Evolutionary conservation across 1,140 invertebrate genomes (phyloP).

Genomic region (Matsumurasca onukii): DNA sequence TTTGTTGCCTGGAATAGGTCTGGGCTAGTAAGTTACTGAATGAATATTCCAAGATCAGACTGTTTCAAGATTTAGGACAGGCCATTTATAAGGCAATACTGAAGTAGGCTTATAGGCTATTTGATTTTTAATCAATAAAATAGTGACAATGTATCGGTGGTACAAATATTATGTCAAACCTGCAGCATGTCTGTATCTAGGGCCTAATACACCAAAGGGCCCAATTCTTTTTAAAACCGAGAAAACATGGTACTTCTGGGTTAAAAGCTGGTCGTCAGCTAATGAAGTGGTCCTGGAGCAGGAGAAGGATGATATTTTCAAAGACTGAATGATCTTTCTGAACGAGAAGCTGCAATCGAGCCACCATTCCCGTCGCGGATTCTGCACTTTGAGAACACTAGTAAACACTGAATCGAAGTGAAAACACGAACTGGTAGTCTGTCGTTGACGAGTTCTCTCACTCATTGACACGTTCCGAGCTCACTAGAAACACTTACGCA

Average conservation of each 20-base stretch:
- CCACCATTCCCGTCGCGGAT: slow-evolving; percentile 31
- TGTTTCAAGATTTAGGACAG: too few species aligned
- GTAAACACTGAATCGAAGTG: slow-evolving; percentile 6
- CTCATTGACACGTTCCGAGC: slow-evolving; percentile 26
- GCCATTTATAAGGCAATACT: too few species aligned
- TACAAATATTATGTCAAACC: slow-evolving; percentile 36
- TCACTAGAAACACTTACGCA: not conserved
- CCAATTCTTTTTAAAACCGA: slow-evolving; percentile 42
- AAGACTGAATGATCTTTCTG: slow-evolving; percentile 19
- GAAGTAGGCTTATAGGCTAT: too few species aligned
- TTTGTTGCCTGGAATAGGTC: too few species aligned
- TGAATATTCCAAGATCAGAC: too few species aligned
- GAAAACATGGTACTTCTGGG: slow-evolving; percentile 42
- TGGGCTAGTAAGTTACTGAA: too few species aligned
- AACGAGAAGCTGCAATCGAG: slow-evolving; percentile 14
- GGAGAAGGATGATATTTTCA: slow-evolving; percentile 26
- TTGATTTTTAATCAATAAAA: too few species aligned
- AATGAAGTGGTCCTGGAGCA: slow-evolving; percentile 41
- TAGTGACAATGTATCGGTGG: too few species aligned
- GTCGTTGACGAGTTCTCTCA: slow-evolving; percentile 11
- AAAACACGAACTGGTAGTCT: not conserved
- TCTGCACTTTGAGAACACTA: slow-evolving; percentile 26
- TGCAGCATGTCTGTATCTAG: slow-evolving; percentile 35
- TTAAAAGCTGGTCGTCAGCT: slow-evolving; percentile 50
- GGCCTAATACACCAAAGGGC: slow-evolving; percentile 31